phyloP scores from a whole-genome alignment of 2,797 vertebrate genomes.

The Tolypeutes matacus region DNA sequence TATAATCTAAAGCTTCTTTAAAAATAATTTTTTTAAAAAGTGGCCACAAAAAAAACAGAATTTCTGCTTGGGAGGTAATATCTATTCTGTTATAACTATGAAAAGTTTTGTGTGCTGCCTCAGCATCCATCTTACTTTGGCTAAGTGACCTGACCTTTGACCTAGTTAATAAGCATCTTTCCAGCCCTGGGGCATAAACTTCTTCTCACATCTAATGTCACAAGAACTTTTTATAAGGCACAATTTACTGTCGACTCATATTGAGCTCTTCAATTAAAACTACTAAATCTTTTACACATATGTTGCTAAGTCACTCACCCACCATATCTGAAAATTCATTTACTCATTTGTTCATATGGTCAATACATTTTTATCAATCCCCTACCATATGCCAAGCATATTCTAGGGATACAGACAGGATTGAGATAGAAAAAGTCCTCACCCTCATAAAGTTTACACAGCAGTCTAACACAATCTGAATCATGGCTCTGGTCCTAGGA shows the following conservation, averaged over 20 bases:
- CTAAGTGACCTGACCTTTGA: too few species aligned
- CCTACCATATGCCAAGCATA: background rate
- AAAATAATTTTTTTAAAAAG: too few species aligned
- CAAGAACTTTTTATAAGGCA: background rate
- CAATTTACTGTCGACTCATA: background rate
- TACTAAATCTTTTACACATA: background rate
- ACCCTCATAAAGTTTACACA: background rate
- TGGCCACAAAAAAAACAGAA: background rate
- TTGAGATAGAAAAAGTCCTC: constrained; percentile 5
- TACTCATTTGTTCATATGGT: background rate
- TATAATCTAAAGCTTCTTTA: too few species aligned
- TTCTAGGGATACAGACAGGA: background rate
- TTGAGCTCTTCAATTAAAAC: constrained; percentile 20
- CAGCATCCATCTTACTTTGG: too few species aligned
- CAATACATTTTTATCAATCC: background rate
- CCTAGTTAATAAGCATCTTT: too few species aligned
- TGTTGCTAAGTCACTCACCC: background rate
- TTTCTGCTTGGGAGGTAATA: background rate
- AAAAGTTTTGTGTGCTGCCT: too few species aligned
- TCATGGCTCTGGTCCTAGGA: background rate
- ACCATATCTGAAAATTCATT: background rate
- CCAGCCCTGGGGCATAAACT: background rate
- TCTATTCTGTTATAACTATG: background rate
- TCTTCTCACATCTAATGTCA: background rate
- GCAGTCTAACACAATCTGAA: background rate